A percentile compares a stretch with the other conserved stretches of the same genome.
phyloP scores from a whole-genome alignment of 2,888 invertebrate genomes.

The Andricus curvator region DNA sequence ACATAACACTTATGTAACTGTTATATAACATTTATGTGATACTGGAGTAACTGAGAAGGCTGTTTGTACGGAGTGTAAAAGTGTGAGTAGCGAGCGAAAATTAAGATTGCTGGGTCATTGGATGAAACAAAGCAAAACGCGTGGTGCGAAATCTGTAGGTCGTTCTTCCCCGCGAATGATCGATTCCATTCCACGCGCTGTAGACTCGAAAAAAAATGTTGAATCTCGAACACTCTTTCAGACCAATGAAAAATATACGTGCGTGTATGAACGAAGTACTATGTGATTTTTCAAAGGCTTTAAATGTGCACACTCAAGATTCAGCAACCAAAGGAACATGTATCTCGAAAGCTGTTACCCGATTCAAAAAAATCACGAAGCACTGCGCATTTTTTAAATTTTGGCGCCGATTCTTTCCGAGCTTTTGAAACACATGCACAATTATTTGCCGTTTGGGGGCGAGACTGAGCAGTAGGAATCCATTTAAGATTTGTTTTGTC shows the following conservation, averaged over 20 bases:
- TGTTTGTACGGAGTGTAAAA: not conserved
- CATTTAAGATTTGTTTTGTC: not conserved
- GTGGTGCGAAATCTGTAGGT: not conserved
- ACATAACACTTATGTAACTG: not conserved
- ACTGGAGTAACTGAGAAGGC: not conserved
- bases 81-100: not conserved
- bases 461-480: not conserved
- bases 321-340: not conserved
- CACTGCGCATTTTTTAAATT: not conserved
- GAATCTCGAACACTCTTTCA: conserved; percentile 44
- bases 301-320: conserved; percentile 51
- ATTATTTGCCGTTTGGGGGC: not conserved
- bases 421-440: not conserved
- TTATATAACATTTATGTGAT: not conserved
- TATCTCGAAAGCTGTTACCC: conserved; percentile 17
- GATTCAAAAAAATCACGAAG: not conserved
- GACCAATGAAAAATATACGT: conserved; percentile 49
- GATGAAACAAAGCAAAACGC: not conserved
- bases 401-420: not conserved
- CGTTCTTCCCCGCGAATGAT: conserved; percentile 3
- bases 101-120: not conserved
- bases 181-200: conserved; percentile 2
- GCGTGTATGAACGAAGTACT: conserved; percentile 53
- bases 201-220: conserved; percentile 32
- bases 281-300: conserved; percentile 63